These are phyloP conservation scores for Lophochroa leadbeateri DNA, from an alignment of 2,113 vertebrate genomes.

Conservation along the genomic window DNA sequence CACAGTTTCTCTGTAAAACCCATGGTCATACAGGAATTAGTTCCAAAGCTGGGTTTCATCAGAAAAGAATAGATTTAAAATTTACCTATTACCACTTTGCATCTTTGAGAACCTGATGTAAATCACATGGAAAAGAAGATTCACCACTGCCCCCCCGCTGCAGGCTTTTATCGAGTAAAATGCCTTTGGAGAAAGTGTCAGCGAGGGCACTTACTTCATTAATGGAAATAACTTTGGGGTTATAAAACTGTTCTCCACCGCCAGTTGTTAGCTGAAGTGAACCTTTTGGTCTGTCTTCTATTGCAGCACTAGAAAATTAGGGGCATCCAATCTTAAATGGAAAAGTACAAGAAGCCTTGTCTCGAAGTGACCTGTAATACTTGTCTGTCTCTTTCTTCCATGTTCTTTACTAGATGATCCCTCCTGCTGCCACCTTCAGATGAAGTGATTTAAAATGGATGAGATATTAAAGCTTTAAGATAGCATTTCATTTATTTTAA, in stretches of 20 bases:
- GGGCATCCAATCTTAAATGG: neutral
- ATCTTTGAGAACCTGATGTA: neutral
- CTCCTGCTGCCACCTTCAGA: slow-evolving; percentile 26
- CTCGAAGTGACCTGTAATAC: slow-evolving; percentile 1
- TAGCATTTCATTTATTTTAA: no score
- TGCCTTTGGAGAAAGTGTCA: neutral
- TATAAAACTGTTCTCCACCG: neutral
- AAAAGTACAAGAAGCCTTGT: neutral
- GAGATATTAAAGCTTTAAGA: slow-evolving; percentile 46
- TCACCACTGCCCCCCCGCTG: neutral
- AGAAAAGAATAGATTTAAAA: neutral
- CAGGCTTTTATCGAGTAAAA: neutral
- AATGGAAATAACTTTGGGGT: neutral
- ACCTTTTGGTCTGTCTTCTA: neutral
- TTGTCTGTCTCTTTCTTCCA: neutral
- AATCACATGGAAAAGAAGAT: neutral
- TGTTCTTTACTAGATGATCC: slow-evolving; percentile 17
- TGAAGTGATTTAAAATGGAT: slow-evolving; percentile 2
- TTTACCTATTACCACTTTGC: neutral
- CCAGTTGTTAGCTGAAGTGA: neutral
- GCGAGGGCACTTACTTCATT: neutral
- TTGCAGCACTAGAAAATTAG: neutral
- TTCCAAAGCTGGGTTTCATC: neutral
- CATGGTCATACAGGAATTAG: neutral
- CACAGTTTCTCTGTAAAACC: neutral